Percentiles rank a stretch among this genome's conserved stretches.
Evolutionary conservation across 2,113 vertebrate species (phyloP).

Genomic region (Heloderma charlesbogerti): DNA sequence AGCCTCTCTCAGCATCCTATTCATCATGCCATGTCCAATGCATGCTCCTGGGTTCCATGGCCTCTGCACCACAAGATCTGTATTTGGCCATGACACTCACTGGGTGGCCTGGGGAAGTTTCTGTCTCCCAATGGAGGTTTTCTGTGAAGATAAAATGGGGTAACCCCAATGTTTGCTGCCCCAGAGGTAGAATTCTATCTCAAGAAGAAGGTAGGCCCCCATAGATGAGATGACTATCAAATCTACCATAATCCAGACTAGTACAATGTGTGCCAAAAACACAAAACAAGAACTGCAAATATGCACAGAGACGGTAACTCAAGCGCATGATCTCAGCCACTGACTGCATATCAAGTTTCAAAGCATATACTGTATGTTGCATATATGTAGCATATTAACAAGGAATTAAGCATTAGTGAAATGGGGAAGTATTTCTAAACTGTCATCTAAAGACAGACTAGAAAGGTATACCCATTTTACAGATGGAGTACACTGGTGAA

Average conservation of each 20-base stretch:
- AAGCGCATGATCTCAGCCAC: no score
- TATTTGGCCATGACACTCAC: background rate
- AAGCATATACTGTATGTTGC: no score
- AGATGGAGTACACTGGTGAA: background rate
- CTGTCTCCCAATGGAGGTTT: background rate
- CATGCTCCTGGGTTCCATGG: no score
- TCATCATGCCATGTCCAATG: background rate
- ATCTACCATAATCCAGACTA: background rate
- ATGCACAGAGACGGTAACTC: background rate
- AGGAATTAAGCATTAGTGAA: background rate
- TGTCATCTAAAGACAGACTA: no score
- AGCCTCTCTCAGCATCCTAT: background rate
- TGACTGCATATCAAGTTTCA: no score
- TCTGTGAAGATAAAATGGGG: background rate
- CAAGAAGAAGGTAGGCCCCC: background rate
- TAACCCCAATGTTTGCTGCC: background rate
- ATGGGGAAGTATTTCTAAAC: background rate
- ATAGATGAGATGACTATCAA: background rate
- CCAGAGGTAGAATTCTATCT: no score
- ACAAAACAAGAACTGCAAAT: background rate
- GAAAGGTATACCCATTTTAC: background rate
- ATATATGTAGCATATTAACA: background rate
- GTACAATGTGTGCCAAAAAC: background rate
- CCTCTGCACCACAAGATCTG: background rate
- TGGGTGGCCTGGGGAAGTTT: background rate